Evolutionary conservation across 2,888 invertebrate species (phyloP), one percentile per base, ranked within the genome.

Genomic region (Orchestes rusci): DNA sequence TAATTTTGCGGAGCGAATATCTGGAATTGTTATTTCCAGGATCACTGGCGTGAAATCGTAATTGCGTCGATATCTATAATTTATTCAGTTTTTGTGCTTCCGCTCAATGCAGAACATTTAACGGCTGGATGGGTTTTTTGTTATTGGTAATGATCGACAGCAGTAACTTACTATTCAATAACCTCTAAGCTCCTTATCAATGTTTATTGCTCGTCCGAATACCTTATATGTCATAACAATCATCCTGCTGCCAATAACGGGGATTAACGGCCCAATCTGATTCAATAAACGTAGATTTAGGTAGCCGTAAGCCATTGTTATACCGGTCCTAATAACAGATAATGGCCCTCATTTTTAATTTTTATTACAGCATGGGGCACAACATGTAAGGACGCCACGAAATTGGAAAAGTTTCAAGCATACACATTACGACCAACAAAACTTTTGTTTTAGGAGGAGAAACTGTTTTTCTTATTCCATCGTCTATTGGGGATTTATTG

Each of bases 201-300:
- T 43, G 4, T 35, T 45, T 49, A 45, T 49, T 45, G 49, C 45
- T 48, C 45, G 41, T 43, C 60, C 59, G 61, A 64, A 65, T 65
- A 63, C 57, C 61, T 60, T 62, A 63, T 62, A 64, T 62, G 62
- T 62, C 62, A 63, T 63, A 67, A 67, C 66, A 67, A 65, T 66
- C 64, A 65, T 63, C 59, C 56, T 43, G 50, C 67, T 67, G 67
- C 65, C 68, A 67, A 67, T 67, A 66, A 63, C 57, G 53, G 57
- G 66, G 66, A 66, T 67, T 67, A 66, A 68, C 62, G 63, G 59
- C 53, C 56, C 58, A 60, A 61, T 63, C 64, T 63, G 64, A 65
- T 62, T 64, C 64, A 62, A 58, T 63, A 63, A 61, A 54, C 53
- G 51, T 52, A 53, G 55, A 36, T 53, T 48, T 50, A 37, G 43